Conservation (phyloP, 1,140 invertebrate species). For the Heliconius melpomene region DNA sequence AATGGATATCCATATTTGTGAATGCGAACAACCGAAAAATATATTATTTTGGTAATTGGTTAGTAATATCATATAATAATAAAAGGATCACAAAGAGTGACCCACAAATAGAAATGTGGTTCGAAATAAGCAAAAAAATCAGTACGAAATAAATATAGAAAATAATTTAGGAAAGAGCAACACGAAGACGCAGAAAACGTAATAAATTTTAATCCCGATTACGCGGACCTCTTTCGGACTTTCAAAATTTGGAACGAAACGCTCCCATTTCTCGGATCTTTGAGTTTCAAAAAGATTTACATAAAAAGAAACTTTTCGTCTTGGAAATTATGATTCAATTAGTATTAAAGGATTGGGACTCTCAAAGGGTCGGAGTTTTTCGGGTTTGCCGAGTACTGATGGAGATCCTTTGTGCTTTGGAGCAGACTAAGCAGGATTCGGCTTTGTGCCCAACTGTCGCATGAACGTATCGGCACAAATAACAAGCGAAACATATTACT, state of each 20-base stretch:
- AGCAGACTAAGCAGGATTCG: constrained; percentile 72
- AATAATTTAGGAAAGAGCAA: constrained; percentile 40
- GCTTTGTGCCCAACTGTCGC: constrained; percentile 61
- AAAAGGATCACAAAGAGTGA: constrained; percentile 19
- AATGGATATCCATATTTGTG: not conserved
- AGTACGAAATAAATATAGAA: constrained; percentile 36
- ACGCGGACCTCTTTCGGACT: constrained; percentile 53
- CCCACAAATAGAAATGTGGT: constrained; percentile 19
- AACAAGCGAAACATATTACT: constrained; percentile 54
- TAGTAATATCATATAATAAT: constrained; percentile 16
- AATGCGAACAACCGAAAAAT: not conserved
- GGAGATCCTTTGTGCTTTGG: constrained; percentile 72
- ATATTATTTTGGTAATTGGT: constrained; percentile 11
- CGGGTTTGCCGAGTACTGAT: constrained; percentile 68
- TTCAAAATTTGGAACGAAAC: constrained; percentile 71
- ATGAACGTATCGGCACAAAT: constrained; percentile 61
- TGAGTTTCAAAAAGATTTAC: constrained; percentile 75
- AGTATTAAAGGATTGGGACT: constrained; percentile 78
- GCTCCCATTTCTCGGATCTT: constrained; percentile 64
- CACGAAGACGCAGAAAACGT: constrained; percentile 45
- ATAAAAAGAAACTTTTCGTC: constrained; percentile 79
- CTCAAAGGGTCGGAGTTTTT: constrained; percentile 74
- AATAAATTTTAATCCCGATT: constrained; percentile 69
- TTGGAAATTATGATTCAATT: constrained; percentile 80
- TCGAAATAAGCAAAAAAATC: constrained; percentile 29